Base-by-base conservation (phyloP, 2,888 invertebrate genomes). In the Bugula neritina region DNA sequence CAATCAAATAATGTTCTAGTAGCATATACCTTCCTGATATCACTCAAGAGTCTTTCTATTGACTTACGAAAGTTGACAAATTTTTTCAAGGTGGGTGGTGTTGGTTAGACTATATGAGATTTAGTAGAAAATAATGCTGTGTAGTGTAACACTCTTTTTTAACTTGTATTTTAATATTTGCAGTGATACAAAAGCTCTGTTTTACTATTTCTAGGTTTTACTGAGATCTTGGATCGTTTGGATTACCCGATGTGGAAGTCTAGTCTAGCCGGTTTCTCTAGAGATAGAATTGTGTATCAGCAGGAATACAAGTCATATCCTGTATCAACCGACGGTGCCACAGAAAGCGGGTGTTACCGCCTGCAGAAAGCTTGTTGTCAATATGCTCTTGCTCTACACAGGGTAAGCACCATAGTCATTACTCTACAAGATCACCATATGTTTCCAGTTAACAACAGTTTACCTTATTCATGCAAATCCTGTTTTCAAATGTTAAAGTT, bases 291-390 rank as follows among this genome's bases (percentile, higher is more conserved):
- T 13, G 63, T 63, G 3, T 63, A 29, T 31, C 63, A 63, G 25
- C 21, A 63, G n/a, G 63, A 63, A 31, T 63, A 63, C 34, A 63
- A 63, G n/a, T 21, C 21, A 13, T 63, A 63, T 31, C 63, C 63
- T 10, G 27, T 63, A 31, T 21, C 31, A 31, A 29, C 29, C 2
- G 63, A 63, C 3, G 63, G 25, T 25, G 5, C 63, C 10, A n/a
- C 5, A 5, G 29, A 63, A 10, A 17, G 10, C 27, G 63, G 29
- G 13, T 63, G 34, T 27, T 63, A 63, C 27, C 31, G 2, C 13
- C 34, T 63, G 27, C 63, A 63, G 31, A 63, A 63, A 34, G 63
- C 63, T 31, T 63, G 63, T 31, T 63, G 63, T 31, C 63, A 63
- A 31, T 63, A 31, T 63, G 63, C 63, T 17, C 63, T 63, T 3